Base-by-base conservation (phyloP, 2,113 vertebrate genomes). In the Lagenorhynchus albirostris region DNA sequence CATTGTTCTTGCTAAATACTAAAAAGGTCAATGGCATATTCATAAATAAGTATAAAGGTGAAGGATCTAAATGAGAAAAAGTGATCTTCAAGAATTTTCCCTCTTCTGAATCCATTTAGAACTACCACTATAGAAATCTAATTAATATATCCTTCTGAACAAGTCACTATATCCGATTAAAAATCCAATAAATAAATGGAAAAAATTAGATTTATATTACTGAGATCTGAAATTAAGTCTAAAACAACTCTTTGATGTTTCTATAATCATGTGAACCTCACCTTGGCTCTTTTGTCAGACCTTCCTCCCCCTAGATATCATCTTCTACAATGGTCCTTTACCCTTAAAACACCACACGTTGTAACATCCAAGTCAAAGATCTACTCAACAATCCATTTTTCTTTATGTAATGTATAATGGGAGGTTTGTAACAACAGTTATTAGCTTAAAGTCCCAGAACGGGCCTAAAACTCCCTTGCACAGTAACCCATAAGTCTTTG, bases 121-220 rank as follows among this genome's bases (percentile, higher is more conserved):
- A 76, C 18, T 53, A 77, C 3, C 26, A 79, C 26, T 81, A 8
- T 36, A 83, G 85, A 91, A 94, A 60, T 81, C 8, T 55, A 77
- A 85, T 41, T 83, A 96, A 68, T 3, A 67, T 44, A 71, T 11
- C 3, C 9, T 95, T 90, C 80, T 93, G 18, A 83, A 87, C 29
- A 96, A 87, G 65, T 88, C 60, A 77, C n/a, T 60, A 82, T 62
- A 82, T 68, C 25, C 2, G 25, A 93, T 95, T 89, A 80, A 91
- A 95, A 95, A 44, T 47, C 41, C 70, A 80, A 26, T 83, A 29
- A 96, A 96, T 44, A 92, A 90, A 92, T 12, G 21, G 17, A 74
- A 71, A 95, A 82, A 68, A 67, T 83, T 53, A 71, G n/a, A 95
- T 73, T 91, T 91, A 95, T 76, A 92, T 94, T 79, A 89, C 38